Evolutionary conservation across 2,113 vertebrate genomes (phyloP), one percentile per base, ranked within the genome.

Genomic region (Upupa epops): DNA sequence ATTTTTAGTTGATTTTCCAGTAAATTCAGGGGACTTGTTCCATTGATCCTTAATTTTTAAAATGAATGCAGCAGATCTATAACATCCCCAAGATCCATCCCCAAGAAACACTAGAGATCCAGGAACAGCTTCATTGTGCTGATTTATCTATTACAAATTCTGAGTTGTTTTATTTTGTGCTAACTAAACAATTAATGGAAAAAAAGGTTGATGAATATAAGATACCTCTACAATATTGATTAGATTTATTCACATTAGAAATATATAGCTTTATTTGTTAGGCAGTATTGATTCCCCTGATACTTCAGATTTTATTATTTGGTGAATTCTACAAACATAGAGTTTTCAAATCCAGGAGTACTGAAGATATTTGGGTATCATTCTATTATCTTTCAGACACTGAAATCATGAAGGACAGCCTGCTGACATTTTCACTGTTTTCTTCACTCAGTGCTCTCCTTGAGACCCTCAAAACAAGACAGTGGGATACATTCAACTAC

Each of bases 241-340:
- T 36, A 65, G 26, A 76, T 89, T 40, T 85, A 72, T 40, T 75
- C n/a, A 45, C 25, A 64, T 85, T 70, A 89, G 51, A 79, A 92
- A 89, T 85, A 55, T 51, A 72, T 75, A 87, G 13, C 21, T 76
- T 69, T 79, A 66, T 89, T 79, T 16, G 0, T 61, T 61, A 29
- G 60, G 72, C 85, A 76, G 83, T 76, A 92, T 54, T 45, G 3
- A 59, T 70, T 70, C 55, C 88, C 19, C 48, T 55, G 51, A 78
- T 86, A 73, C 42, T 76, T 80, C 36, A 73, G 75, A 70, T 86
- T 80, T 83, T 90, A 69, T 84, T 93, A 74, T 68, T 85, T 90
- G 51, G 83, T 59, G 6, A 86, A 86, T 69, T 90, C 55, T 61
- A 37, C 32, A 86, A 83, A 49, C 21, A 69, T 10, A 36, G 20